phyloP scores from a whole-genome alignment of 2,113 vertebrate genomes.

The Oncorhynchus keta region DNA sequence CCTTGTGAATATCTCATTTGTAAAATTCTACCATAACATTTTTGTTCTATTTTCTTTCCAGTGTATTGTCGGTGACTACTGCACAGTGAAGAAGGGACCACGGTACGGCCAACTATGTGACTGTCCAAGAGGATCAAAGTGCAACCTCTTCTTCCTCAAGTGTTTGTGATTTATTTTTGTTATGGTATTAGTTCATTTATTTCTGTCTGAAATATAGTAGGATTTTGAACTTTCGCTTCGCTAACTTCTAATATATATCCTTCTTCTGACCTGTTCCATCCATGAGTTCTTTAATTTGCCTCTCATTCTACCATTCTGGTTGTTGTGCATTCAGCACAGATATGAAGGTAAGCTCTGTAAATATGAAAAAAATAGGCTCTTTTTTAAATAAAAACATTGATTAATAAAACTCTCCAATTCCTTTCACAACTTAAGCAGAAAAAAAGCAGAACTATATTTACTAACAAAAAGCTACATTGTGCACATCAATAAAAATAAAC shows the following conservation, averaged over 20 bases:
- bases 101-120: conserved; percentile 42
- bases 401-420: too few species aligned
- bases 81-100: conserved; percentile 38
- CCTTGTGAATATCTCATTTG: neutral
- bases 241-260: neutral
- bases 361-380: too few species aligned
- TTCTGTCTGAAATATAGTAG: neutral
- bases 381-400: too few species aligned
- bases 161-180: conserved; percentile 25
- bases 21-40: neutral
- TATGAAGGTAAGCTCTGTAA: too few species aligned
- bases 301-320: too few species aligned
- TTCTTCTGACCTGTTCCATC: neutral
- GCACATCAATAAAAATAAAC: too few species aligned
- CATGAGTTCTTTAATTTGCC: neutral
- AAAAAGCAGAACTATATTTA: too few species aligned
- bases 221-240: neutral
- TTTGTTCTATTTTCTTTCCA: neutral
- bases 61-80: conserved; percentile 36
- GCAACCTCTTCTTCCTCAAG: conserved; percentile 40
- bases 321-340: too few species aligned
- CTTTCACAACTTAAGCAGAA: too few species aligned
- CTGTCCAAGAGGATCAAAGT: conserved; percentile 33
- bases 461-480: too few species aligned
- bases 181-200: neutral